Percentiles rank a stretch among this genome's conserved stretches.
Conservation (phyloP, 2,888 invertebrate species). For the Norana najaformis region DNA sequence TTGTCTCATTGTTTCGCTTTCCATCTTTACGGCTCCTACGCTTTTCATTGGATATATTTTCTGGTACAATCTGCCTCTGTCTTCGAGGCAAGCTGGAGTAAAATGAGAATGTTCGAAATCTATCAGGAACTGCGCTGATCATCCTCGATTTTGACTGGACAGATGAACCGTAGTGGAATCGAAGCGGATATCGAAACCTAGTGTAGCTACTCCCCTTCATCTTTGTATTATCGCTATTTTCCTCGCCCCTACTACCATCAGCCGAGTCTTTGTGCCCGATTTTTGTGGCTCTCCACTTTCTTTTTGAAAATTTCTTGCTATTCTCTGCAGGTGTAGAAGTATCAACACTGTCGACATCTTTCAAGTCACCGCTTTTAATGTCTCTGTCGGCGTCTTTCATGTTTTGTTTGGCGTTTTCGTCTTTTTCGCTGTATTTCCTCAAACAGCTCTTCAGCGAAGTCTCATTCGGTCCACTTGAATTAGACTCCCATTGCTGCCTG, state of each 20-base stretch:
- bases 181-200: background rate
- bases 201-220: background rate
- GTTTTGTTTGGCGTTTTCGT: background rate
- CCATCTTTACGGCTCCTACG: background rate
- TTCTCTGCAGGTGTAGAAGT: background rate
- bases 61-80: background rate
- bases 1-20: background rate
- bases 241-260: background rate
- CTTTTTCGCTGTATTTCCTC: background rate
- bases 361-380: background rate
- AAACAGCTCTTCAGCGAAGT: background rate
- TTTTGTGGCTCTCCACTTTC: background rate
- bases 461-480: background rate
- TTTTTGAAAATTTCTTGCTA: background rate
- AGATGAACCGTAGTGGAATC: background rate
- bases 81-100: background rate
- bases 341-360: background rate
- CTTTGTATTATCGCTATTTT: background rate
- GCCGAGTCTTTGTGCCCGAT: background rate
- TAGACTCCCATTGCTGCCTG: background rate
- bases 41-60: background rate
- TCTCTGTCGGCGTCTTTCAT: background rate
- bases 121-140: background rate
- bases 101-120: background rate
- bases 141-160: background rate